A percentile compares a stretch with the other conserved stretches of the same genome.
phyloP scores from a whole-genome alignment of 2,888 invertebrate genomes.

The Euplexia lucipara region DNA sequence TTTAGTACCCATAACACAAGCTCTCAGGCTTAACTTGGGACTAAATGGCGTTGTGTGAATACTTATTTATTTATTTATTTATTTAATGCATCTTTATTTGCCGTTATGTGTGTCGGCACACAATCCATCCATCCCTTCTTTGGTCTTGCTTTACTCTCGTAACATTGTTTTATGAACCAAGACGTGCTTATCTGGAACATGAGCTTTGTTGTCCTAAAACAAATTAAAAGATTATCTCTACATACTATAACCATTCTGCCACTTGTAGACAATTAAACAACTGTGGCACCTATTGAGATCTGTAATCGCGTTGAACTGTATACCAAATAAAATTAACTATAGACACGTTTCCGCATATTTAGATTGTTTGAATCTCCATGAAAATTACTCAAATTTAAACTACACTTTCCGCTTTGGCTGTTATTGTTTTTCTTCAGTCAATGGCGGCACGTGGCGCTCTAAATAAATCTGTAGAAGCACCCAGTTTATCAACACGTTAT shows the following conservation, averaged over 20 bases:
- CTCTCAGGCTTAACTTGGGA: no score
- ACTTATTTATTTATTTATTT: no score
- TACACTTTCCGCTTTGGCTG: slow-evolving; percentile 4
- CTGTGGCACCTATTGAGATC: slow-evolving; percentile 41
- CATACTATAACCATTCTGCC: slow-evolving; percentile 20
- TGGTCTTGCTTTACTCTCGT: no score
- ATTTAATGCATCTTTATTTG: no score
- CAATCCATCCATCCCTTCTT: no score
- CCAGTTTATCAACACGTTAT: slow-evolving; percentile 39
- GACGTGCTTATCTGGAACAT: slow-evolving; percentile 6
- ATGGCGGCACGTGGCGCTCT: slow-evolving; percentile 48
- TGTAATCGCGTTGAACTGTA: slow-evolving; percentile 36
- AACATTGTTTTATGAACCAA: slow-evolving; percentile 29
- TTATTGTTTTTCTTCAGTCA: slow-evolving; percentile 35
- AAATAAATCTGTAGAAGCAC: slow-evolving; percentile 36
- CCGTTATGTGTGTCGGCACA: no score
- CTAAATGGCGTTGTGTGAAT: no score
- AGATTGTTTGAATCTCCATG: slow-evolving; percentile 19
- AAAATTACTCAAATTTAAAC: slow-evolving; percentile 32
- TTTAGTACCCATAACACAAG: no score
- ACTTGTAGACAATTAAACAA: slow-evolving; percentile 51
- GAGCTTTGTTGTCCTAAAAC: slow-evolving; percentile 6
- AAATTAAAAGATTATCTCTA: slow-evolving; percentile 17
- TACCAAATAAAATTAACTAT: slow-evolving; percentile 36
- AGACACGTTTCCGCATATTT: slow-evolving; percentile 25